Evolutionary conservation across 2,797 vertebrate species (phyloP), one percentile per base, ranked within the genome.

Genomic region (Bucorvus abyssinicus): DNA sequence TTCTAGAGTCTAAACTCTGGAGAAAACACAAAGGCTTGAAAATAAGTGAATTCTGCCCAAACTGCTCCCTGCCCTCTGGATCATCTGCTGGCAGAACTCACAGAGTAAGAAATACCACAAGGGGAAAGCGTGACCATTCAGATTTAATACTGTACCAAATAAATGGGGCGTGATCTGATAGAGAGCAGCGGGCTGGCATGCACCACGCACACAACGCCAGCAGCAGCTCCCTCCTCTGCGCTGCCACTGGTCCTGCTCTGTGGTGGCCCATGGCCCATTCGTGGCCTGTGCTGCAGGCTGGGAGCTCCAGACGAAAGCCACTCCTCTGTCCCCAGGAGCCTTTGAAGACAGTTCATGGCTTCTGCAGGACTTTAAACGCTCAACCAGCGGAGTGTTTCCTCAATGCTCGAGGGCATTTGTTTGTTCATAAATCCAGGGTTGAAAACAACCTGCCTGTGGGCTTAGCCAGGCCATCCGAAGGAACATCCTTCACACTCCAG

Each of bases 211-310:
- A 49, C 20, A 11, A 20, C 20, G 21, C 47, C 47, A 49, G 47
- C 71, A 69, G 56, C 67, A 20, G 29, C n/a, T 78, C 47, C 53
- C 30, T 9, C 52, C 64, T 36, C 45, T 23, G 50, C 15, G 0
- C 9, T 30, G 70, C 42, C 21, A 30, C 45, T 9, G 56, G 29
- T 59, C 64, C 45, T 0, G 0, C 18, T 40, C 47, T 32, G 38
- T 24, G 11, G 45, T 2, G 3, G 50, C n/a, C n/a, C 0, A 0
- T 14, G 61, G 56, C 23, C 47, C 3, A 2, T 29, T 74, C 42
- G 29, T 12, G 0, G 63, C 23, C 44, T 1, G 0, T 12, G 64
- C 38, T 26, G 29, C n/a, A 14, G 38, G 18, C 13, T 52, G 50
- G 56, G 57, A 70, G 30, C 26, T 59, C 64, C 34, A 6, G 14